Evolutionary conservation across 2,797 vertebrate species (phyloP).

Genomic region (Phrynocephalus forsythii): DNA sequence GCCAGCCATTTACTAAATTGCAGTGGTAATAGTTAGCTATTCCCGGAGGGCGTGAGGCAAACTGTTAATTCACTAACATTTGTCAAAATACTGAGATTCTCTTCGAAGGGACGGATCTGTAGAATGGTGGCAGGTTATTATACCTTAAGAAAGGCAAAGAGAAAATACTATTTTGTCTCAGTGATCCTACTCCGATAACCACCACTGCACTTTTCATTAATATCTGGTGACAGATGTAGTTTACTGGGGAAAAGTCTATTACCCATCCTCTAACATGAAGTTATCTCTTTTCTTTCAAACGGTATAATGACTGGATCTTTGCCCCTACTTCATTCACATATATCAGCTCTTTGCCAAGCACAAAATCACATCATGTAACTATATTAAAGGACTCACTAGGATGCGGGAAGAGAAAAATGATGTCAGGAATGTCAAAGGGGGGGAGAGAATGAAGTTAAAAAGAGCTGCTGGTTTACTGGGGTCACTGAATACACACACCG

Average conservation of each 20-base stretch:
- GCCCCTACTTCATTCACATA: conserved; percentile 12
- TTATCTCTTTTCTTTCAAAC: conserved; percentile 35
- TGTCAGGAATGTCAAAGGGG: conserved; percentile 37
- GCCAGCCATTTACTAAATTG: background rate
- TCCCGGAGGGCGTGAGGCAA: background rate
- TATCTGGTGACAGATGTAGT: background rate
- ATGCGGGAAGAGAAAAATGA: conserved; percentile 40
- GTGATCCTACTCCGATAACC: conserved; percentile 34
- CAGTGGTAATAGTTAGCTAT: background rate
- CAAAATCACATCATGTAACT: conserved; percentile 61
- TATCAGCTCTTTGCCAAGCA: conserved; percentile 44
- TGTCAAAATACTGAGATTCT: conserved; percentile 34
- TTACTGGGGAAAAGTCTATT: background rate
- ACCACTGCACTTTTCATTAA: conserved; percentile 38
- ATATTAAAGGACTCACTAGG: conserved; percentile 43
- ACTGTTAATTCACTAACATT: conserved; percentile 33
- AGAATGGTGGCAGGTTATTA: conserved; percentile 28
- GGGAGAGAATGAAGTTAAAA: conserved; percentile 14
- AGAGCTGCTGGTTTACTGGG: conserved; percentile 14
- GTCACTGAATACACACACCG: fast-evolving
- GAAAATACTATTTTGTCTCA: conserved; percentile 12
- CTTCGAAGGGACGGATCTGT: conserved; percentile 17
- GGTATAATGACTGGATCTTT: conserved; percentile 35
- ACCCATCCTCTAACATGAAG: conserved; percentile 26
- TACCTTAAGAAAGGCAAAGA: conserved; percentile 25